Evolutionary conservation across 2,113 vertebrate genomes (phyloP).

Genomic region (Neolamprologus sp.): DNA sequence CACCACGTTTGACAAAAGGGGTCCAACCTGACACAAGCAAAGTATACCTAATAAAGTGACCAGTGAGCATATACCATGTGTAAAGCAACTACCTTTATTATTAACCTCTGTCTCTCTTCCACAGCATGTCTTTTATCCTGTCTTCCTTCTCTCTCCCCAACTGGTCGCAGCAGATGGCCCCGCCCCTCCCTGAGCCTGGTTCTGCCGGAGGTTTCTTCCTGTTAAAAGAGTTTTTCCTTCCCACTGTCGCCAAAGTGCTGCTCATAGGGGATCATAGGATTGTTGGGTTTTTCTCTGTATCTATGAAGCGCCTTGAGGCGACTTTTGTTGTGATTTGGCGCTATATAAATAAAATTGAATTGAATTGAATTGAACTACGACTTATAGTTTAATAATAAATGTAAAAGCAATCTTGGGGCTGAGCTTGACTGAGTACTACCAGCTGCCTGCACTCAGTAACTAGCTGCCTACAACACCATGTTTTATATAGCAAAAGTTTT

Average conservation of each 20-base stretch:
- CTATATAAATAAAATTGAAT: no score
- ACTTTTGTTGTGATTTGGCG: no score
- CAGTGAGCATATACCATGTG: not conserved
- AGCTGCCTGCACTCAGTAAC: not conserved
- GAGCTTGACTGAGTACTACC: not conserved
- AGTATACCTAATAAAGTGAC: not conserved
- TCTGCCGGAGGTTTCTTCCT: rapidly evolving
- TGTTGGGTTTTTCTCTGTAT: no score
- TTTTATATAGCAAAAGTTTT: not conserved
- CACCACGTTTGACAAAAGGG: not conserved
- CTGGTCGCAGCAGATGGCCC: rapidly evolving
- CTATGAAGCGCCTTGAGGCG: no score
- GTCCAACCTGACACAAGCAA: not conserved
- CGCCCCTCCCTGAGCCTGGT: no score
- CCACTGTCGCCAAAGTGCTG: no score
- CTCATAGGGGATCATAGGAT: no score
- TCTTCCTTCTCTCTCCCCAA: no score
- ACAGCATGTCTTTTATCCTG: no score
- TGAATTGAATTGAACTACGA: not conserved
- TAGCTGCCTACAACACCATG: not conserved
- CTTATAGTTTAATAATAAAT: not conserved
- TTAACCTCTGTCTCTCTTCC: no score
- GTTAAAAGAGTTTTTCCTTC: no score
- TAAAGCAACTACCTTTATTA: no score
- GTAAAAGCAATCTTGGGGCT: not conserved